Evolutionary conservation across 2,797 vertebrate species (phyloP).

Genomic region (Malacoctenus gilli): DNA sequence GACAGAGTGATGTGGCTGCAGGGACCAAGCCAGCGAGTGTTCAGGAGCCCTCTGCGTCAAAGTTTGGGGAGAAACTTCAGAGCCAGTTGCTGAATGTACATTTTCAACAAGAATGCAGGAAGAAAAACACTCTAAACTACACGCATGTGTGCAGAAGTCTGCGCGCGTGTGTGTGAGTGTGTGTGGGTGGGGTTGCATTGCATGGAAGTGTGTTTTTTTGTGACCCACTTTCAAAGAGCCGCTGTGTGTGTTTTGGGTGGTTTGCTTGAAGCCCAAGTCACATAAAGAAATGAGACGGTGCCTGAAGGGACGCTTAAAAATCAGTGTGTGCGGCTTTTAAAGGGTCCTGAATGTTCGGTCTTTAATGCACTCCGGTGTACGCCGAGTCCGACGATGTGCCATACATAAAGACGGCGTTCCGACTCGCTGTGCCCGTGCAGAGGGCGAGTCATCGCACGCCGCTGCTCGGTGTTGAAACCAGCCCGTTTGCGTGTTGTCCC

Average conservation of each 20-base stretch:
- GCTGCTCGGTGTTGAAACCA: too few species aligned
- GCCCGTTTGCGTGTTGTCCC: neutral
- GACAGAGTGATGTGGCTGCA: constrained; percentile 62
- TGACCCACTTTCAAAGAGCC: constrained; percentile 66
- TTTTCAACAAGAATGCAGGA: too few species aligned
- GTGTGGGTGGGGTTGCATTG: constrained; percentile 7
- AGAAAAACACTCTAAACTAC: neutral
- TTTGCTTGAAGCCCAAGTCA: constrained; percentile 38
- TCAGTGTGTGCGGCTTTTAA: constrained; percentile 19
- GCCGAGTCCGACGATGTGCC: too few species aligned
- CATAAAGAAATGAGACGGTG: constrained; percentile 50
- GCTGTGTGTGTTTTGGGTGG: constrained; percentile 38
- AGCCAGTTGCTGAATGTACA: constrained; percentile 26
- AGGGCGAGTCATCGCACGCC: too few species aligned
- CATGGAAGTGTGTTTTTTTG: constrained; percentile 45
- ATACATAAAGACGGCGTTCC: too few species aligned
- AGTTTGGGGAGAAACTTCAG: constrained; percentile 39
- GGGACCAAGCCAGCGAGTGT: constrained; percentile 41
- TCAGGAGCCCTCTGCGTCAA: constrained; percentile 43
- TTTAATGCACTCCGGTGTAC: too few species aligned
- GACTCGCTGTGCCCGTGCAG: too few species aligned
- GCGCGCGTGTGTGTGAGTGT: neutral
- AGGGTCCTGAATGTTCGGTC: constrained; percentile 17
- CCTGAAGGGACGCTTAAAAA: constrained; percentile 51
- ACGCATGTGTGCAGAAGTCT: constrained; percentile 3